A percentile compares a stretch with the other conserved stretches of the same genome.
Evolutionary conservation across 2,113 vertebrate species (phyloP).

Genomic region (Marcusenius ussheri): DNA sequence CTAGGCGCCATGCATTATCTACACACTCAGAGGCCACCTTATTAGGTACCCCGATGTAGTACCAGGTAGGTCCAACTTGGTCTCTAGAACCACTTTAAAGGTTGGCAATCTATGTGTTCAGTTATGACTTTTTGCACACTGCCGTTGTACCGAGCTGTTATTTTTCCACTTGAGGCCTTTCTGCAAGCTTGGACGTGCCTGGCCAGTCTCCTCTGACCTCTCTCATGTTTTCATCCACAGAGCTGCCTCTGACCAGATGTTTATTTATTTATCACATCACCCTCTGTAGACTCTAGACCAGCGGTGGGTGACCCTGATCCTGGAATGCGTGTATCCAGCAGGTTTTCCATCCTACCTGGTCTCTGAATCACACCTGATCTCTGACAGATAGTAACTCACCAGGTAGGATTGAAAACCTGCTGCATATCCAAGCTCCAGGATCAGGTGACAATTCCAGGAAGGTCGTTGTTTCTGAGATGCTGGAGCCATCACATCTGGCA

Average conservation of each 20-base stretch:
- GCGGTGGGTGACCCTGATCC: background rate
- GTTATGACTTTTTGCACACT: background rate
- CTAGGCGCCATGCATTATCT: background rate
- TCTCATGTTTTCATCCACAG: background rate
- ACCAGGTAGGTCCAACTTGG: background rate
- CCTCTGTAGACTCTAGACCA: background rate
- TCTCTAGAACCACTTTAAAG: background rate
- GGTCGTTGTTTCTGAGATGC: background rate
- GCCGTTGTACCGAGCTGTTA: background rate
- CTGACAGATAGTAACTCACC: background rate
- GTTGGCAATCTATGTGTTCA: background rate
- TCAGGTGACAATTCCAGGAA: background rate
- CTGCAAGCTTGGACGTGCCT: background rate
- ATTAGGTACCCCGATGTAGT: background rate
- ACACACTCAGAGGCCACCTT: background rate
- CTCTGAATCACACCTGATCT: background rate
- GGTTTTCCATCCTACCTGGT: background rate
- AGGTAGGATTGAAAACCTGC: background rate
- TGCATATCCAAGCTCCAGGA: background rate
- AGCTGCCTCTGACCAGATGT: background rate
- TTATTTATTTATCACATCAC: background rate
- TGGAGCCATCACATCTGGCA: background rate
- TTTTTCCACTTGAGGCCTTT: background rate
- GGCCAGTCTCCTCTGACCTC: background rate
- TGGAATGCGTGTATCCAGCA: background rate